A percentile compares a stretch with the other conserved stretches of the same genome.
phyloP scores from a whole-genome alignment of 1,140 invertebrate genomes.

The Teleopsis dalmanni region DNA sequence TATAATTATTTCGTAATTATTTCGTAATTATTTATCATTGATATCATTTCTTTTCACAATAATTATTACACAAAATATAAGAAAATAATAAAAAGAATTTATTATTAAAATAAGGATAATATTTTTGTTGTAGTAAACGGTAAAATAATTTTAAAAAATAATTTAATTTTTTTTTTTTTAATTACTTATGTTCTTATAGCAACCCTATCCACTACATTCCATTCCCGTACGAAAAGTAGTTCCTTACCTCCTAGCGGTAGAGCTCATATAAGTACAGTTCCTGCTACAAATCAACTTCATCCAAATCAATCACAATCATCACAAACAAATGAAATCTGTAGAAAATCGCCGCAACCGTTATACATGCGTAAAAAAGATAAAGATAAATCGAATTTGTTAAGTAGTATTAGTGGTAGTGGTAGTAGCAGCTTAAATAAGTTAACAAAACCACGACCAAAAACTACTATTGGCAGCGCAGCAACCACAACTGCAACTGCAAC shows the following conservation, averaged over 20 bases:
- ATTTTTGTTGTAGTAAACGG: too few species aligned
- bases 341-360: slow-evolving; percentile 17
- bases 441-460: slow-evolving; percentile 36
- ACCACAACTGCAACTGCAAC: slow-evolving; percentile 23
- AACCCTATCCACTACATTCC: slow-evolving; percentile 47
- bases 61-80: not conserved
- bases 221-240: slow-evolving; percentile 49
- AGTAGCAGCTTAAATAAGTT: slow-evolving; percentile 29
- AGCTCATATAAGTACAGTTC: slow-evolving; percentile 30
- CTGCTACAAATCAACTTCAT: slow-evolving; percentile 26
- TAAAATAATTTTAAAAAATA: too few species aligned
- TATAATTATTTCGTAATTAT: too few species aligned
- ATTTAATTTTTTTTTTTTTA: slow-evolving; percentile 1
- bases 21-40: not conserved
- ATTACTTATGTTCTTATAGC: slow-evolving; percentile 45
- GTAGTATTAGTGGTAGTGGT: slow-evolving; percentile 19
- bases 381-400: slow-evolving; percentile 41
- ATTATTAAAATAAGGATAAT: too few species aligned
- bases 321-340: slow-evolving; percentile 21
- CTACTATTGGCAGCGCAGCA: slow-evolving; percentile 21
- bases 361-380: slow-evolving; percentile 42
- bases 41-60: not conserved
- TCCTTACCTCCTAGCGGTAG: slow-evolving; percentile 42
- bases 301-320: slow-evolving; percentile 35
- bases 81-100: not conserved